Evolutionary conservation across 2,888 invertebrate genomes (phyloP), one percentile per base, ranked within the genome.

Genomic region (Scaptomyza tumidula): DNA sequence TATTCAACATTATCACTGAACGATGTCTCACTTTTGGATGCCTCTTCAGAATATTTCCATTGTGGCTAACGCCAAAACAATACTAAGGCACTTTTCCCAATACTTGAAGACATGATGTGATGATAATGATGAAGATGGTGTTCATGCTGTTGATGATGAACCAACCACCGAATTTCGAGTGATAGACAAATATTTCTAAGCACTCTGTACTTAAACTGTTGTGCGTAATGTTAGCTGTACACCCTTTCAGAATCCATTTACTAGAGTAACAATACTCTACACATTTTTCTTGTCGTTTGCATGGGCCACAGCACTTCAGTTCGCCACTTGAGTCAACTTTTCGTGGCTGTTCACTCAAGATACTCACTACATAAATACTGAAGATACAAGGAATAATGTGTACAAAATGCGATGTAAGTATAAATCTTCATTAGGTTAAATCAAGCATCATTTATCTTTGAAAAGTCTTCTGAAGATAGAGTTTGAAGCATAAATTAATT

Each of bases 161-260:
- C 65, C 65, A 65, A 70, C 52, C 70, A 71, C 70, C 67, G 48
- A 71, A 63, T 65, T 50, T 77, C 67, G 43, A 77, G 78, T 74
- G 74, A 67, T 78, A 52, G 74, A 67, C 69, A 77, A 77, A 78
- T 74, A 77, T 71, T 71, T 71, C 64, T 58, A 67, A 60, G 69
- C 61, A 64, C 41, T 16, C 58, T 33, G 58, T 50, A 71, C 64
- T 68, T 59, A 50, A 68, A 50, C 45, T 43, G n/a, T 11, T 39
- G 16, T 66, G 68, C 63, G 71, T 78, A 66, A 77, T 77, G 62
- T 66, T 73, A 60, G 50, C 69, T 35, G 52, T 61, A 55, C 57
- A 57, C 69, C 65, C 59, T 73, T 69, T 60, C 54, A 52, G 59
- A 58, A 75, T 50, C 45, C 49, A 35, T 14, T 2, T 33, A 33